Base-by-base conservation (phyloP, 2,888 invertebrate species). In the Zygothrica quintamaculata region DNA sequence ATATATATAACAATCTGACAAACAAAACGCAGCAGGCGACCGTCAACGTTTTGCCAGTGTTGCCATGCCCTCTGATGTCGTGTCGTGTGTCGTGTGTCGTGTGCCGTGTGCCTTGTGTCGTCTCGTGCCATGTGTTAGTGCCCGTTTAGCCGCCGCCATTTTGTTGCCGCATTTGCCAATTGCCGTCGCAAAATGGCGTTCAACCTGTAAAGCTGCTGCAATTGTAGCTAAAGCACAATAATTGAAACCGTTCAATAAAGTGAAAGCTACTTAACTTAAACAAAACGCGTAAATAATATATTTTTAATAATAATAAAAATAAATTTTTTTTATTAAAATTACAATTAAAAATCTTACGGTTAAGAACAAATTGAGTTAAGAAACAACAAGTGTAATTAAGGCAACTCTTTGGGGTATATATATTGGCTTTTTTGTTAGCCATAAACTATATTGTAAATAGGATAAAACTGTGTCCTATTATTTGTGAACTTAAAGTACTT, bases 181-280 rank as follows among this genome's bases (percentile, higher is more conserved):
- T 80, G 69, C 84, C 84, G 79, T 81, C 77, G 69, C 57, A 74
- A 81, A 81, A 77, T 81, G 77, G 82, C 82, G 76, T 60, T 47
- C 57, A 13, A 57, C 9, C 29, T 29, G 31, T 57, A 53, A 69
- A 58, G 5, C 36, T 16, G 39, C 31, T 58, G 36, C 53, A 62
- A 29, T 34, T 57, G 65, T 22, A 50, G 18, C 11, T 39, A 31
- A 22, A 22, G 5, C 18, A 22, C 18, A n/a, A n/a, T n/a, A n/a
- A n/a, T n/a, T n/a, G n/a, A n/a, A n/a, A n/a, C n/a, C n/a, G n/a
- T n/a, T n/a, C n/a, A n/a, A n/a, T n/a, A n/a, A n/a, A n/a, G n/a
- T n/a, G n/a, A n/a, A n/a, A n/a, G n/a, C n/a, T n/a, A n/a, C n/a
- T n/a, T n/a, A n/a, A n/a, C n/a, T 22, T 22, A 22, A 22, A 3